phyloP scores from a whole-genome alignment of 2,888 invertebrate genomes.

The Chouioia cunea region DNA sequence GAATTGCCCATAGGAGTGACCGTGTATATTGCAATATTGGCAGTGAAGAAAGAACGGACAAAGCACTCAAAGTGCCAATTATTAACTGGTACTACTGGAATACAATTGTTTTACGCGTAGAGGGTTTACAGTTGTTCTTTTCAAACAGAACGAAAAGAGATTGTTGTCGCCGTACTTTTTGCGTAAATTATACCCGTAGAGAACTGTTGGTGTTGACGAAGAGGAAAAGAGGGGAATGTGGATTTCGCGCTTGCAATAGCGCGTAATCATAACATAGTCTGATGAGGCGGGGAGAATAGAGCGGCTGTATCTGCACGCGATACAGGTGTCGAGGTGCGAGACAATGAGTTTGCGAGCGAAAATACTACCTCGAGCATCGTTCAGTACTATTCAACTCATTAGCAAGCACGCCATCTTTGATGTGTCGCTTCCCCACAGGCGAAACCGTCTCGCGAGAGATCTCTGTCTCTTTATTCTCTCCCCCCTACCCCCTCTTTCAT shows the following conservation, averaged over 20 bases:
- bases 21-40: too few relatives aligned
- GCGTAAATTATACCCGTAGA: too few relatives aligned
- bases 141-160: too few relatives aligned
- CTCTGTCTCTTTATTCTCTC: conserved; percentile 3
- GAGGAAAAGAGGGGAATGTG: neutral
- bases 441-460: neutral
- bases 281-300: too few relatives aligned
- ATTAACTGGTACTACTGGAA: neutral
- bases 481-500: too few relatives aligned
- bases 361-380: conserved; percentile 50
- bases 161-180: neutral
- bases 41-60: too few relatives aligned
- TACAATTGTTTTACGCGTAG: neutral
- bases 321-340: conserved; percentile 31
- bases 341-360: conserved; percentile 59
- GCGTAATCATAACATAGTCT: conserved; percentile 16
- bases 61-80: neutral
- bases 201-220: too few relatives aligned
- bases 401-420: conserved; percentile 65
- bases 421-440: conserved; percentile 50
- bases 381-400: conserved; percentile 65
- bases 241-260: conserved; percentile 17
- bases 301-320: neutral
- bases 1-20: too few relatives aligned
- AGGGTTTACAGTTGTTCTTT: too few relatives aligned